Conservation (phyloP, 2,113 vertebrate genomes). For the Mionectes macconnelli region DNA sequence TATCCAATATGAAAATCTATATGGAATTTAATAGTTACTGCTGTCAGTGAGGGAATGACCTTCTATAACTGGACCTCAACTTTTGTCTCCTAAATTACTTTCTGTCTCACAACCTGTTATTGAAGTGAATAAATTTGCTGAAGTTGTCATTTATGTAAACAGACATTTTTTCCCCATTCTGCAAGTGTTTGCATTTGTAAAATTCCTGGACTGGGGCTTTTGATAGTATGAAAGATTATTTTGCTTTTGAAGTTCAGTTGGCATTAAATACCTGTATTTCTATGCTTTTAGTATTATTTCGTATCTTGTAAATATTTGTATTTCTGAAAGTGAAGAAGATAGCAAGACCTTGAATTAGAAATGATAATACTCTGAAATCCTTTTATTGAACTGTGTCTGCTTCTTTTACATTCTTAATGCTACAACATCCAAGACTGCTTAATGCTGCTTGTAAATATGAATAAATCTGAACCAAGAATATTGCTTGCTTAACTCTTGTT, state of each 20-base stretch:
- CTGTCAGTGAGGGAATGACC: neutral
- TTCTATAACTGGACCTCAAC: neutral
- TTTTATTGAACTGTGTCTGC: neutral
- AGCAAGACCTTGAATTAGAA: neutral
- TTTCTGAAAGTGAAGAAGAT: neutral
- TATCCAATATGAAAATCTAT: neutral
- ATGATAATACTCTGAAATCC: neutral
- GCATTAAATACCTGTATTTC: neutral
- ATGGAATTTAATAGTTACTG: neutral
- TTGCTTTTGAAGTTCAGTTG: neutral
- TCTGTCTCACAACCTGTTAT: neutral
- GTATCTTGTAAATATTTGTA: neutral
- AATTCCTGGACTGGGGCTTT: neutral
- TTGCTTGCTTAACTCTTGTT: neutral
- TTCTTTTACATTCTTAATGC: neutral
- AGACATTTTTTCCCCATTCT: neutral
- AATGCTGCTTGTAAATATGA: neutral
- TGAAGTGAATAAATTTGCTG: neutral
- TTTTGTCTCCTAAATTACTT: neutral
- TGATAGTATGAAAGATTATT: neutral
- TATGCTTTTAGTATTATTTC: neutral
- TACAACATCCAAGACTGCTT: neutral
- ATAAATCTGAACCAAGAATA: neutral
- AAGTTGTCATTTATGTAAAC: neutral
- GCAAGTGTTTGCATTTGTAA: neutral